Percentiles rank a stretch among this genome's conserved stretches.
phyloP scores from a whole-genome alignment of 2,797 vertebrate genomes.

The Graptemys geographica region DNA sequence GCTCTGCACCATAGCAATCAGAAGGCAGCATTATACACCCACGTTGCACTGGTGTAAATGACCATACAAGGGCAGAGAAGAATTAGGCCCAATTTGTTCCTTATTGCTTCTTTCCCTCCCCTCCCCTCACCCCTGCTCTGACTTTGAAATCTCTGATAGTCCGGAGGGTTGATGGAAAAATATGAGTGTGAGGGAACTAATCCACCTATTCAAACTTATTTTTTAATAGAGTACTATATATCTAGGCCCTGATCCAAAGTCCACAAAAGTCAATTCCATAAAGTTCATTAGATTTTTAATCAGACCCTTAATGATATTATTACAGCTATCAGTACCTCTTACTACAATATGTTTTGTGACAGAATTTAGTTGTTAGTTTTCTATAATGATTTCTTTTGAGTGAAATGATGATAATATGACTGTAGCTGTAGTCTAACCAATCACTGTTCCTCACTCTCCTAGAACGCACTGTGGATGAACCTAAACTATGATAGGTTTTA shows the following conservation, averaged over 20 bases:
- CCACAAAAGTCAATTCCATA: background rate
- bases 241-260: background rate
- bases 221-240: background rate
- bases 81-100: background rate
- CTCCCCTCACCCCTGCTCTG: background rate
- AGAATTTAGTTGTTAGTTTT: background rate
- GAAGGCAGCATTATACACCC: background rate
- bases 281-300: background rate
- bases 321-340: background rate
- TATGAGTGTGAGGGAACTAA: background rate
- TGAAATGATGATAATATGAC: background rate
- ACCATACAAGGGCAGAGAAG: background rate
- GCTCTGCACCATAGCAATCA: background rate
- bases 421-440: background rate
- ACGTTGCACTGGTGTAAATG: conserved; percentile 1
- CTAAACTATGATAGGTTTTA: background rate
- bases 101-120: background rate
- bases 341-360: background rate
- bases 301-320: background rate
- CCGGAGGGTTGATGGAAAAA: background rate
- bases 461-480: background rate
- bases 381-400: background rate
- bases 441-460: background rate
- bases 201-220: background rate
- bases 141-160: background rate